Base-by-base conservation (phyloP, 2,797 vertebrate species). In the Silurus lanzhouensis region DNA sequence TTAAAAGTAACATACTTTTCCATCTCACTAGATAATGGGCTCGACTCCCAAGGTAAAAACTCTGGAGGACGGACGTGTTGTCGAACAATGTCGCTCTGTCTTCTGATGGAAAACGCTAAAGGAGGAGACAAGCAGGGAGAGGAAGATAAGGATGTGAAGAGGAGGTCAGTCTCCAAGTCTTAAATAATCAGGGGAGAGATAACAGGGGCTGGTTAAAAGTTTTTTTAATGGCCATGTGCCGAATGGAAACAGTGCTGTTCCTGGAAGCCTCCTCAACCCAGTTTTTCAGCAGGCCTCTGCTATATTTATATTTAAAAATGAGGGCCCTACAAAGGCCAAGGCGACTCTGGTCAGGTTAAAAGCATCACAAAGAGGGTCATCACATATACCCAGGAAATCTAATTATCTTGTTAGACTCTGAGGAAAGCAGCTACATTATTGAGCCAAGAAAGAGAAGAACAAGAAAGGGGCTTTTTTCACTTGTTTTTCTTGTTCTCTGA, bases 301-400 rank as follows among this genome's bases (percentile, higher is more conserved):
- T 89, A 85, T 87, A 82, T 89, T 90, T 86, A 87, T 89, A 89
- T 87, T 90, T 88, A 89, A 84, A 91, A 77, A 88, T 87, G 84
- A 87, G 85, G 84, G 82, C 87, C 91, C 85, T 90, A 91, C 94
- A 85, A 92, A 96, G 93, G 96, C 96, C 95, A 94, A 95, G 93
- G 91, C 91, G 79, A 93, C 92, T 94, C 94, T 93, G 94, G 92
- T 93, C 93, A 92, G 95, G 96, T 96, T 96, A 96, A 96, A 97
- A 96, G 95, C 95, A 94, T 91, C 92, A 95, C 94, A 92, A 87
- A 83, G 15, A 94, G 93, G 93, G 93, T 95, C 95, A 94, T 93
- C 92, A 94, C 95, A 93, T 94, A 94, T 90, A 94, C 93, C 93
- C 93, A 90, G 93, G 92, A 94, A 96, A 96, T 96, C 92, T 93